Percentiles rank a stretch among this genome's conserved stretches.
Conservation (phyloP, 1,140 invertebrate genomes). For the Himalopsyche phryganea region DNA sequence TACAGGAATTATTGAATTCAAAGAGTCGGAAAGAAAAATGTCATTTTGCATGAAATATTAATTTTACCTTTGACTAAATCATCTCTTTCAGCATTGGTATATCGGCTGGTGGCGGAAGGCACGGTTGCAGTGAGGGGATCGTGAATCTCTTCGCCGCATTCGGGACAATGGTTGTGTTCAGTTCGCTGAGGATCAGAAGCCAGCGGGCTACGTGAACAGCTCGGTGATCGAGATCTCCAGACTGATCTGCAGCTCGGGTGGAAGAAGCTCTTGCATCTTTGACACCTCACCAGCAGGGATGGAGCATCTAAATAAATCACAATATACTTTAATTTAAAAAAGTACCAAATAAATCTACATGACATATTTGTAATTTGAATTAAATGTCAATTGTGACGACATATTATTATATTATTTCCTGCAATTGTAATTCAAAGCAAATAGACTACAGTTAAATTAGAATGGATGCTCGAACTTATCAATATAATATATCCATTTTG, state of each 20-base stretch:
- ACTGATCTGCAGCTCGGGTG: conserved; percentile 44
- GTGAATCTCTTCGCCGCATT: conserved; percentile 21
- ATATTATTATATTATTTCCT: too few relatives aligned
- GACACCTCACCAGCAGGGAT: conserved; percentile 44
- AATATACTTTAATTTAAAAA: too few relatives aligned
- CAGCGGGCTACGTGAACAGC: conserved; percentile 8
- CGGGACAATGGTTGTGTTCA: conserved; percentile 11
- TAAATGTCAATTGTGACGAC: too few relatives aligned
- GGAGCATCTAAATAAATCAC: conserved; percentile 39
- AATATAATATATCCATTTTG: too few relatives aligned
- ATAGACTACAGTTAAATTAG: too few relatives aligned
- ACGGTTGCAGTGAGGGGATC: conserved; percentile 13
- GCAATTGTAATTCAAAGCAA: too few relatives aligned
- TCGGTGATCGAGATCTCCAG: conserved; percentile 12
- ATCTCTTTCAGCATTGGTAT: conserved; percentile 14
- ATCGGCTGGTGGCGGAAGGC: conserved; percentile 18
- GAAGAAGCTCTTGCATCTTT: conserved; percentile 40
- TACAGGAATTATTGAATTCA: too few relatives aligned
- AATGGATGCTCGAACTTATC: too few relatives aligned
- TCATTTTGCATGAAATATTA: too few relatives aligned
- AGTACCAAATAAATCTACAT: too few relatives aligned
- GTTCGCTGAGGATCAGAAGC: conserved; percentile 5
- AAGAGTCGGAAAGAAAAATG: too few relatives aligned
- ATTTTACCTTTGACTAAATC: conserved; percentile 10
- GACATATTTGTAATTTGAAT: too few relatives aligned